phyloP scores from a whole-genome alignment of 1,140 invertebrate species.

The Solenopsis invicta region DNA sequence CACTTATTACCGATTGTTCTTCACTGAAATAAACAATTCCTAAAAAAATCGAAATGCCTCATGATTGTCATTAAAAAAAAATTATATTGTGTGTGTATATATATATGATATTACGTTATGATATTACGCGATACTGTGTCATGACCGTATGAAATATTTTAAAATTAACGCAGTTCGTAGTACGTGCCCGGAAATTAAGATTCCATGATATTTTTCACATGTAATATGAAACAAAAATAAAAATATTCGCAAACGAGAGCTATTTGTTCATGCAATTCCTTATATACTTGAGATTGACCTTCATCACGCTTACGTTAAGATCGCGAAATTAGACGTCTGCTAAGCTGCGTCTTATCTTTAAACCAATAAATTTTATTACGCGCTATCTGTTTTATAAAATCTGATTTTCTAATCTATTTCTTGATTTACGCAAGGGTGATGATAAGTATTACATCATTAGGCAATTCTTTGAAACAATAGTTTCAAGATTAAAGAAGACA shows the following conservation, averaged over 20 bases:
- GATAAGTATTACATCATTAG: neutral
- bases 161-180: neutral
- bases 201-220: neutral
- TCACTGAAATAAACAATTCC: neutral
- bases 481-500: neutral
- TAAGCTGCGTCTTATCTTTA: neutral
- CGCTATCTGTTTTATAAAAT: neutral
- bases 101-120: too few species aligned
- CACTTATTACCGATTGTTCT: neutral
- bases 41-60: neutral
- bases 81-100: too few species aligned
- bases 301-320: neutral
- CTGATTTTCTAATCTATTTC: neutral
- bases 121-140: too few species aligned
- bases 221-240: conserved; percentile 12
- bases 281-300: neutral
- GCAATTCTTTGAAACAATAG: neutral
- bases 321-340: neutral
- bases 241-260: neutral
- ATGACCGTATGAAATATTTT: too few species aligned
- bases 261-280: neutral
- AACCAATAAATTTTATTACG: neutral
- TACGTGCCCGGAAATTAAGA: neutral
- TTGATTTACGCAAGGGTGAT: neutral
- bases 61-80: neutral